A percentile compares a stretch with the other conserved stretches of the same genome.
Conservation (phyloP, 2,113 vertebrate species). For the Diphyllodes magnificus region DNA sequence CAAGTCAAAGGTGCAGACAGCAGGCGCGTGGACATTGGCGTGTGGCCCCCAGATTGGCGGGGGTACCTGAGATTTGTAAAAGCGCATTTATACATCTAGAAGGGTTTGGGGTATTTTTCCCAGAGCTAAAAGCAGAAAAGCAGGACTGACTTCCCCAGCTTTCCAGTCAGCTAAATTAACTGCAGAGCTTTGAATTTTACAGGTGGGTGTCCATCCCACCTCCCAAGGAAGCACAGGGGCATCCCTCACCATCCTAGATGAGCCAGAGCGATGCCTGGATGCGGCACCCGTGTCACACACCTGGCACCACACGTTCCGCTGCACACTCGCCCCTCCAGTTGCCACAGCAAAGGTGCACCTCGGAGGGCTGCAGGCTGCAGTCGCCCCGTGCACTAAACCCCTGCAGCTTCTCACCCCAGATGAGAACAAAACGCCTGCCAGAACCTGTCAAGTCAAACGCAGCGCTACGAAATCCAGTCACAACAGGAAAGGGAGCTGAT, state of each 20-base stretch:
- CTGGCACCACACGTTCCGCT: background rate
- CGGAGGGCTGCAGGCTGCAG: background rate
- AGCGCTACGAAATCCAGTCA: background rate
- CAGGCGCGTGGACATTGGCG: fast-evolving
- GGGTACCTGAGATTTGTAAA: background rate
- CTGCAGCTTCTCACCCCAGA: background rate
- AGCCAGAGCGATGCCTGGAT: fast-evolving
- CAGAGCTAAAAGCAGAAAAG: background rate
- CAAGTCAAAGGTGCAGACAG: background rate
- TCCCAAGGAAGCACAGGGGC: fast-evolving
- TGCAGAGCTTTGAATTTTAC: background rate
- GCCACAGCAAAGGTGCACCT: background rate
- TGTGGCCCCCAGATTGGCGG: background rate
- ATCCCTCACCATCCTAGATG: fast-evolving
- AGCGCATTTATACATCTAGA: background rate
- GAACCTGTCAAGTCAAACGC: background rate
- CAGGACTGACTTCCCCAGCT: background rate
- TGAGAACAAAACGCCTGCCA: background rate
- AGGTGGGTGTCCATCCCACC: background rate
- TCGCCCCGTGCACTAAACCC: background rate
- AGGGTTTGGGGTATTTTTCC: background rate
- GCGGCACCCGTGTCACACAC: background rate
- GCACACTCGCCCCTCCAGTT: background rate
- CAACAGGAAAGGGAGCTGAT: background rate
- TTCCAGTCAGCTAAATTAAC: background rate